Evolutionary conservation across 53 echinoderm and acorn worm genomes (phyloP).

Genomic region (Paracentrotus lividus): DNA sequence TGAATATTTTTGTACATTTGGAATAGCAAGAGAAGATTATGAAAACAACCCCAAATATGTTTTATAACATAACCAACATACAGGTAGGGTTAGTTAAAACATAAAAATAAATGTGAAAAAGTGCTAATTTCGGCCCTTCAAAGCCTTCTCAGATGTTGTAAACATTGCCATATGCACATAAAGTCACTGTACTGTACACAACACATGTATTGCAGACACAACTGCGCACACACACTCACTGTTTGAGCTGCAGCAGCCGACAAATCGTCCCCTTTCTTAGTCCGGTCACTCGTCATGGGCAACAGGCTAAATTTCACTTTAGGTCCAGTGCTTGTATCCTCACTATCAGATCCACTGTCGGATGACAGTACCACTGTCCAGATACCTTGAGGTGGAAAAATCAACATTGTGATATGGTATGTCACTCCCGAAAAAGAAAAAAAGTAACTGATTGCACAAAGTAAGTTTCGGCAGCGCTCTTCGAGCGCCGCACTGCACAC

Average conservation of each 20-base stretch:
- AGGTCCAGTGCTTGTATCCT: constrained; percentile 84
- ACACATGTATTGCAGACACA: constrained; percentile 16
- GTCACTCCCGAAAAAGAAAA: constrained; percentile 56
- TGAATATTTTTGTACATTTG: background rate
- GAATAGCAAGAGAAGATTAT: background rate
- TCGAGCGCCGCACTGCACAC: constrained; percentile 73
- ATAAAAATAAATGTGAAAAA: background rate
- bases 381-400: constrained; percentile 99
- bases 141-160: constrained; percentile 50
- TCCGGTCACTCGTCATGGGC: constrained; percentile 99
- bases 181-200: constrained; percentile 67
- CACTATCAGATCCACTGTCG: constrained; percentile 93
- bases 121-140: background rate
- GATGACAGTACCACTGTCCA: constrained; percentile 99
- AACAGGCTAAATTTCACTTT: constrained; percentile 98
- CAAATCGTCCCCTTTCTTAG: constrained; percentile 94
- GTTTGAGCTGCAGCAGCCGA: constrained; percentile 76
- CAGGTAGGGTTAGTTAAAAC: background rate
- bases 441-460: constrained; percentile 67
- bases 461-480: constrained; percentile 66
- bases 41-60: background rate
- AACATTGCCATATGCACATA: constrained; percentile 65
- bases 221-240: constrained; percentile 49
- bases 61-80: background rate
- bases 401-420: constrained; percentile 81